Conservation (phyloP, 2,797 vertebrate species). For the Cheracebus regulus region DNA sequence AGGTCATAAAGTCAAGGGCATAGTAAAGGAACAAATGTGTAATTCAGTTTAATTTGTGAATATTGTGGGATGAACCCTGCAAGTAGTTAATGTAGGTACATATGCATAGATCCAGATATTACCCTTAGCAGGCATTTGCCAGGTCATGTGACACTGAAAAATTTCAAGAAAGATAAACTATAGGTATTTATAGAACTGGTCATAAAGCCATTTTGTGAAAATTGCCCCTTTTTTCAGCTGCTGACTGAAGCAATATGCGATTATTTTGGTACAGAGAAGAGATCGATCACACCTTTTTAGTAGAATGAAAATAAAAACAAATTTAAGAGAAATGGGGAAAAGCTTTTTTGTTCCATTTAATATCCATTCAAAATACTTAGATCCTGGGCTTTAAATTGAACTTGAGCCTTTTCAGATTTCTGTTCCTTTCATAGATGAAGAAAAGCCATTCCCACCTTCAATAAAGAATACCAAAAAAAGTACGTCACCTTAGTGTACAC, state of each 20-base stretch:
- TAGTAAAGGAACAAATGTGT: background rate
- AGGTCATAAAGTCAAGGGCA: background rate
- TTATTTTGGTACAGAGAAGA: slow-evolving; percentile 20
- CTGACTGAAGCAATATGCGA: slow-evolving; percentile 64
- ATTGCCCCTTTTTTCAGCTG: slow-evolving; percentile 13
- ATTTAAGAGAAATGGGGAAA: slow-evolving; percentile 41
- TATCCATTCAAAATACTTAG: background rate
- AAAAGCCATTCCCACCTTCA: background rate
- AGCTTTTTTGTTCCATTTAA: slow-evolving; percentile 50
- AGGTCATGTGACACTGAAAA: background rate
- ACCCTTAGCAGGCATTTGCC: background rate
- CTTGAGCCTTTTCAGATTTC: slow-evolving; percentile 34
- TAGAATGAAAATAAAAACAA: slow-evolving; percentile 69
- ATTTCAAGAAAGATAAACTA: slow-evolving; percentile 56
- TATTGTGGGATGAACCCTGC: rapidly evolving
- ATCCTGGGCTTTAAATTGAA: slow-evolving; percentile 49
- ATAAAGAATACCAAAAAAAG: slow-evolving; percentile 4
- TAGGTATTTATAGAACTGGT: slow-evolving; percentile 45
- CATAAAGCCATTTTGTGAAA: slow-evolving; percentile 67
- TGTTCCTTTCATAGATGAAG: background rate
- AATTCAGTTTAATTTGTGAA: background rate
- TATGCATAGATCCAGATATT: background rate
- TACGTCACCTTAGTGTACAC: background rate
- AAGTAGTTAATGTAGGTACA: background rate
- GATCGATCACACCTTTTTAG: slow-evolving; percentile 18